phyloP scores from a whole-genome alignment of 2,888 invertebrate species.

The Rhogogaster chlorosoma region DNA sequence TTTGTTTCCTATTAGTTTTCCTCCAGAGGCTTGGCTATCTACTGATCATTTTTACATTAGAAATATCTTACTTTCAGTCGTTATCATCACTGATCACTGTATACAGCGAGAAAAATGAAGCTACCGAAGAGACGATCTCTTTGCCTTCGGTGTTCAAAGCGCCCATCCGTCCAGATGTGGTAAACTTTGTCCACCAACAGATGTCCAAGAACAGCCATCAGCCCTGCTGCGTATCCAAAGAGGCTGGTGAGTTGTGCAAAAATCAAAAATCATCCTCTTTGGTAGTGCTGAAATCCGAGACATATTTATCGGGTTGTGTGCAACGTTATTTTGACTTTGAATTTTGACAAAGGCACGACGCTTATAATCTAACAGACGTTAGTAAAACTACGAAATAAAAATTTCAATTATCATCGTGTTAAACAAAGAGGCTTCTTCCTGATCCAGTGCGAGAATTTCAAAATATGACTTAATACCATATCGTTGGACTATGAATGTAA shows the following conservation, averaged over 20 bases:
- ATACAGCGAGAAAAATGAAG: conserved; percentile 96
- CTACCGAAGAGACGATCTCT: conserved; percentile 87
- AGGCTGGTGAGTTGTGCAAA: conserved; percentile 90
- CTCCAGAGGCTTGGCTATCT: not conserved
- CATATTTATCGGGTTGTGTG: not conserved
- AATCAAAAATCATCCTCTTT: too few relatives aligned
- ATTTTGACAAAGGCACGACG: conserved; percentile 3
- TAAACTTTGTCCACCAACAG: conserved; percentile 97
- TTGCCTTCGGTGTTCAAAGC: conserved; percentile 98
- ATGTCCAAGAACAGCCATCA: conserved; percentile 98
- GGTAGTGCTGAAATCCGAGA: not conserved
- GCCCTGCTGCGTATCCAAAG: conserved; percentile 97
- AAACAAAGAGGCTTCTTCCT: not conserved
- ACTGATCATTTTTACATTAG: not conserved
- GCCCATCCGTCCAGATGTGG: conserved; percentile 98
- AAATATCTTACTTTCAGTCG: conserved; percentile 81
- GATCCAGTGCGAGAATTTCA: not conserved
- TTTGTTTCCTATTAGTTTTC: not conserved
- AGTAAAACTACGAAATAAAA: not conserved
- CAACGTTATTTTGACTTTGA: not conserved
- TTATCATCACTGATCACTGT: conserved; percentile 94
- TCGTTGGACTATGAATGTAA: not conserved
- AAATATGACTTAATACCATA: not conserved
- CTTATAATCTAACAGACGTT: not conserved
- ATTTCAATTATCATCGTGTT: not conserved